These are phyloP conservation scores for Cerastis leucographa DNA, from an alignment of 2,888 invertebrate genomes.

Conservation along the genomic window DNA sequence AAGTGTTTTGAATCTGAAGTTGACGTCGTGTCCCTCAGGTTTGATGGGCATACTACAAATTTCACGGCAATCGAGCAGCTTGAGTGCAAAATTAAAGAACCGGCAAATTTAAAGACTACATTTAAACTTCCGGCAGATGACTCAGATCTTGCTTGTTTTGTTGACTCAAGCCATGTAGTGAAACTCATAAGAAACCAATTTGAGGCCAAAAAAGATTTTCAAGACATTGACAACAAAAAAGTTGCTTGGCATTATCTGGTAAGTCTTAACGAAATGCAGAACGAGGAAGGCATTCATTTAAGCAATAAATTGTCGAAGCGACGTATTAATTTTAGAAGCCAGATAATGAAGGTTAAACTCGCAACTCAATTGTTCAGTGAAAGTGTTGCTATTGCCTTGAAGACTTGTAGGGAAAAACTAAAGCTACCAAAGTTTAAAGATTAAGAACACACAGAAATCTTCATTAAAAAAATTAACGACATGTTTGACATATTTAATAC, in stretches of 20 bases:
- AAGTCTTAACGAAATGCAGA: constrained; percentile 7
- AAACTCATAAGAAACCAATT: constrained; percentile 9
- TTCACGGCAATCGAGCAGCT: constrained; percentile 9
- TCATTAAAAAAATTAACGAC: constrained; percentile 13
- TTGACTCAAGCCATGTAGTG: constrained; percentile 15
- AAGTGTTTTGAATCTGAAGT: constrained; percentile 5
- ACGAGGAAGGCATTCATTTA: constrained; percentile 9
- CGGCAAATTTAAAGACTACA: not conserved
- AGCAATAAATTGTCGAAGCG: constrained; percentile 10
- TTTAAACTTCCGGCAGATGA: too few relatives aligned
- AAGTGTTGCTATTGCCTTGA: constrained; percentile 7
- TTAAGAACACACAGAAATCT: not conserved
- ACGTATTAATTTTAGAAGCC: constrained; percentile 21
- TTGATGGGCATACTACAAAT: constrained; percentile 20
- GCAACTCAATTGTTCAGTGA: constrained; percentile 6
- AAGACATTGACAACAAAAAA: not conserved
- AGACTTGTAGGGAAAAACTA: constrained; percentile 9
- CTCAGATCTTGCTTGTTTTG: too few relatives aligned
- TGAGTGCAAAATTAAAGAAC: constrained; percentile 5
- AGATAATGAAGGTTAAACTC: constrained; percentile 16
- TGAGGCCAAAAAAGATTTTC: constrained; percentile 14
- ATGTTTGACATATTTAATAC: constrained; percentile 17
- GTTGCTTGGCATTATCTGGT: constrained; percentile 3
- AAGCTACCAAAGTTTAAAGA: constrained; percentile 1
- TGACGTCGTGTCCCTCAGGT: constrained; percentile 15